Conservation (phyloP, 2,888 invertebrate species). For the Strigamia transsilvanica region DNA sequence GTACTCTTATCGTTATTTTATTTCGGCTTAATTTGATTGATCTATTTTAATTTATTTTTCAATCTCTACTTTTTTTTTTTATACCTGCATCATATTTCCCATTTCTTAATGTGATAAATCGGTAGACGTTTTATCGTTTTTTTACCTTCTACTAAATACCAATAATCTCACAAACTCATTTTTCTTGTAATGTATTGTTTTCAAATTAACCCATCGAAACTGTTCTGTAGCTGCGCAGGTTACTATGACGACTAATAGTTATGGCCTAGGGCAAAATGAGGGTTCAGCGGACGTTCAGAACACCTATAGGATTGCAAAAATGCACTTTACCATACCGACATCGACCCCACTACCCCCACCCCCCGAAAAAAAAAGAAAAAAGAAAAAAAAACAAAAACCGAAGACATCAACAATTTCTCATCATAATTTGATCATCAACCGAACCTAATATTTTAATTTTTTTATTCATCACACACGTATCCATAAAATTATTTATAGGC, state of each 20-base stretch:
- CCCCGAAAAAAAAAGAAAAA: no score
- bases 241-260: constrained; percentile 36
- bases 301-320: constrained; percentile 30
- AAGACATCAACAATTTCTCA: background rate
- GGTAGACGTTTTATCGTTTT: background rate
- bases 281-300: constrained; percentile 26
- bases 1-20: background rate
- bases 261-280: constrained; percentile 31
- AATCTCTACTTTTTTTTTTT: background rate
- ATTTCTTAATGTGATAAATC: background rate
- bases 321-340: constrained; percentile 25
- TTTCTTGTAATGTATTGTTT: constrained; percentile 32
- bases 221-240: constrained; percentile 7
- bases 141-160: background rate
- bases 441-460: background rate
- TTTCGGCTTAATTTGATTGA: constrained; percentile 11
- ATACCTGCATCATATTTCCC: no score
- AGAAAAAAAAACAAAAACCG: background rate
- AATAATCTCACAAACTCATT: background rate
- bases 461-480: background rate
- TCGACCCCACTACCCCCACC: no score
- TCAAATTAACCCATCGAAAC: constrained; percentile 27
- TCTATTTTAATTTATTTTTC: background rate
- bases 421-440: background rate
- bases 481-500: constrained; percentile 11